phyloP scores from a whole-genome alignment of 92 coral and sea anemone species.

The Heliopora coerulea region DNA sequence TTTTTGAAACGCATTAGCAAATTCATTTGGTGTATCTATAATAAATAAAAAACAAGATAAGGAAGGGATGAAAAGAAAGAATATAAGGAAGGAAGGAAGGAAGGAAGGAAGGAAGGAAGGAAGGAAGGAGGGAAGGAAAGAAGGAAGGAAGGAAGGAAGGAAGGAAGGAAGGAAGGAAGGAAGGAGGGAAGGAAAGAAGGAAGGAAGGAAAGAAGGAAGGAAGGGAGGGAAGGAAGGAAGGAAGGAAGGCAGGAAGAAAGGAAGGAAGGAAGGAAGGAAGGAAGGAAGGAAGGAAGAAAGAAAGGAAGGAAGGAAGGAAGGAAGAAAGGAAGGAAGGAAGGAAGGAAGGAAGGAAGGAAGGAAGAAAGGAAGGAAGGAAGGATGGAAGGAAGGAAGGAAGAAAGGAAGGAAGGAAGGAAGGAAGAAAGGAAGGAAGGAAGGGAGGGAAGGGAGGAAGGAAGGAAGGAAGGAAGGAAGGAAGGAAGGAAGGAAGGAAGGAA shows the following conservation, averaged over 20 bases:
- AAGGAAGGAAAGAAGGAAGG: background rate
- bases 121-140: background rate
- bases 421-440: no score
- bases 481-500: background rate
- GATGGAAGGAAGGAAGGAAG: no score
- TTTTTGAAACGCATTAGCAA: slow-evolving; percentile 87
- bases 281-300: background rate
- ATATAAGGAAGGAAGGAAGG: background rate
- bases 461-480: no score
- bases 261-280: background rate
- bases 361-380: no score
- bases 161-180: background rate
- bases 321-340: no score
- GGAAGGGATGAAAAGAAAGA: background rate
- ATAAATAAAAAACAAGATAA: background rate
- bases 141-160: background rate
- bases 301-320: no score
- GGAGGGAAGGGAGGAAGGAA: no score
- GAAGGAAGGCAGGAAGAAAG: background rate
- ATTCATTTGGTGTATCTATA: slow-evolving; percentile 64
- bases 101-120: background rate
- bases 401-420: no score
- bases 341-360: no score
- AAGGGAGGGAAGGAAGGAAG: background rate
- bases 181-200: background rate